phyloP scores from a whole-genome alignment of 2,888 invertebrate species.

The Mamestra brassicae region DNA sequence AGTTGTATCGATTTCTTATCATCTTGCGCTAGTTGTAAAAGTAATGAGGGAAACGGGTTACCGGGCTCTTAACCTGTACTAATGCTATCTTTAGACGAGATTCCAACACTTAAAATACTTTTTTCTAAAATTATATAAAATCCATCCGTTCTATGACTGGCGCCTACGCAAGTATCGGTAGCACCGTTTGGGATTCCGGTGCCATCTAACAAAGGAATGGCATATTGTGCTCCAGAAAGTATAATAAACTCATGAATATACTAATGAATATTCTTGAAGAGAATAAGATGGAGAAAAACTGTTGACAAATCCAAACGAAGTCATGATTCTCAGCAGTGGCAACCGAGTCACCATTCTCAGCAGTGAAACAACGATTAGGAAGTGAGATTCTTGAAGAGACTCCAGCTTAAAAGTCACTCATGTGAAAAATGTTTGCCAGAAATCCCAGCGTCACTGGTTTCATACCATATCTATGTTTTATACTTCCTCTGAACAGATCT shows the following conservation, averaged over 20 bases:
- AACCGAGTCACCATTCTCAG: neutral
- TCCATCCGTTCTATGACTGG: neutral
- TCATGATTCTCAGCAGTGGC: neutral
- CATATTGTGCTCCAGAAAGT: neutral
- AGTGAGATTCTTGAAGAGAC: neutral
- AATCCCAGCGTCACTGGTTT: constrained; percentile 5
- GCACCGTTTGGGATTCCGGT: constrained; percentile 12
- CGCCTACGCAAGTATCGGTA: constrained; percentile 28
- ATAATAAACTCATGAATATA: neutral
- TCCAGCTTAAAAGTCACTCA: neutral
- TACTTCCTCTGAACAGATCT: constrained; percentile 47
- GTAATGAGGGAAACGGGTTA: constrained; percentile 35
- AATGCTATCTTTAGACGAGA: constrained; percentile 27
- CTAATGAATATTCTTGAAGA: neutral
- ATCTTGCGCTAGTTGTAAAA: constrained; percentile 9
- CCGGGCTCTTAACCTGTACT: constrained; percentile 29
- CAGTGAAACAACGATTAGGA: too few relatives aligned
- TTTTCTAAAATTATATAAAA: constrained; percentile 8
- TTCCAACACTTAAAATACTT: constrained; percentile 19
- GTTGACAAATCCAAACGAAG: neutral
- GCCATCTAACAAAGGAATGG: neutral
- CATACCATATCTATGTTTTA: constrained; percentile 37
- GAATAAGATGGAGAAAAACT: neutral
- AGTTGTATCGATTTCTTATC: constrained; percentile 24
- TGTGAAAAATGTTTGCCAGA: constrained; percentile 23